phyloP scores from a whole-genome alignment of 2,113 vertebrate species.

The Ophthalmotilapia sp. region DNA sequence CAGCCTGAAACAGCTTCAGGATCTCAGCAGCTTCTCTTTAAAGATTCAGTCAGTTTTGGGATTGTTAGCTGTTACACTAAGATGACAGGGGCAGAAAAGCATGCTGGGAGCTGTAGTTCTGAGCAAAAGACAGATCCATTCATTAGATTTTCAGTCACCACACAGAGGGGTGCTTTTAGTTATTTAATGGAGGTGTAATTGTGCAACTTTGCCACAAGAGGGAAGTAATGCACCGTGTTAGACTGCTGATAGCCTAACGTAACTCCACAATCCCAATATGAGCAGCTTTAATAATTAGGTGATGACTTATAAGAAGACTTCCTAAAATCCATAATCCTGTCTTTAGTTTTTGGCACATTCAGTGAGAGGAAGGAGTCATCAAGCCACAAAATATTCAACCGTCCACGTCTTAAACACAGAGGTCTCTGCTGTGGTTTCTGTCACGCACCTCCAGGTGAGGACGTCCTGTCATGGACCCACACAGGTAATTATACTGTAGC shows the following conservation, averaged over 20 bases:
- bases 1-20: rapidly evolving
- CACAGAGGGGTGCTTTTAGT: not conserved
- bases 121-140: not conserved
- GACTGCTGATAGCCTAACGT: not conserved
- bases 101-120: not conserved
- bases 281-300: not conserved
- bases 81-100: rapidly evolving
- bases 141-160: rapidly evolving
- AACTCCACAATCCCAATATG: not conserved
- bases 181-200: not conserved
- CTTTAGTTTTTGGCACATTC: not conserved
- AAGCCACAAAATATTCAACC: not conserved
- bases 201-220: not conserved
- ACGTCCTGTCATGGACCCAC: rapidly evolving
- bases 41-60: not conserved
- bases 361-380: not conserved
- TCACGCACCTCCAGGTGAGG: not conserved
- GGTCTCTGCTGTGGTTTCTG: not conserved
- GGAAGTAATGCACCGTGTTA: not conserved
- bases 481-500: not conserved
- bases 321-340: not conserved
- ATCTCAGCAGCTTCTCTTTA: not conserved
- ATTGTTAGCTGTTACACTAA: rapidly evolving
- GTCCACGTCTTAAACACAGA: not conserved
- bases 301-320: rapidly evolving